Base-by-base conservation (phyloP, 1,140 invertebrate species). In the Diprion similis region DNA sequence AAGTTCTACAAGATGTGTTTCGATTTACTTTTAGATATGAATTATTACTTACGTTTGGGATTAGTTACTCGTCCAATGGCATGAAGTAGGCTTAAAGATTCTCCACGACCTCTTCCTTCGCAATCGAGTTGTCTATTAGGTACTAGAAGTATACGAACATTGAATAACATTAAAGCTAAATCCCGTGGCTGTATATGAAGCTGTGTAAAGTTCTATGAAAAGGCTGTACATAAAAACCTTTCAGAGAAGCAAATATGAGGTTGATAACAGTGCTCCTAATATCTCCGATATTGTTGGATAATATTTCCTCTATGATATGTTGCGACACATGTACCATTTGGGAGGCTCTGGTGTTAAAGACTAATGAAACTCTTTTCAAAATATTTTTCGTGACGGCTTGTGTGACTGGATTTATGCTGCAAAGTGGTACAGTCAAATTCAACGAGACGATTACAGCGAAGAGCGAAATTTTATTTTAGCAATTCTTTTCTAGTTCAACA, bases 1-100 rank as follows among this genome's bases (percentile, higher is more conserved):
- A 72, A 24, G 46, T 45, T 68, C 65, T 24, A 51, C 51, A 46
- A 68, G 19, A 48, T 18, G 11, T 24, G 71, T 73, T 72, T 74
- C 46, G 68, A 68, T 76, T 17, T 8, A 48, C 66, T 67, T 65
- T 24, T 37, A 6, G 6, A 37, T 3, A 37, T 37, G 1, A 37
- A 37, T 6, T 37, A 78, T 10, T 68, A 73, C 73, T 84, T 89
- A 91, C 92, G 89, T 90, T 94, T 95, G 19, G 94, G 93, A 89
- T 94, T 94, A 24, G 94, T 89, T 6, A 94, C 92, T 80, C 92
- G 88, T n/a, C 94, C 94, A 10, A 95, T 86, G 0, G 92, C 92
- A 86, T 94, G 94, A 78, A 95, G 88, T 73, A 95, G 89, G 48
- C 91, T 91, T 19, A 94, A 88, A 70, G 86, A 90, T 83, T 94